These are phyloP conservation scores for Anolis carolinensis DNA, from an alignment of 2,113 vertebrate genomes.

Conservation along the genomic window DNA sequence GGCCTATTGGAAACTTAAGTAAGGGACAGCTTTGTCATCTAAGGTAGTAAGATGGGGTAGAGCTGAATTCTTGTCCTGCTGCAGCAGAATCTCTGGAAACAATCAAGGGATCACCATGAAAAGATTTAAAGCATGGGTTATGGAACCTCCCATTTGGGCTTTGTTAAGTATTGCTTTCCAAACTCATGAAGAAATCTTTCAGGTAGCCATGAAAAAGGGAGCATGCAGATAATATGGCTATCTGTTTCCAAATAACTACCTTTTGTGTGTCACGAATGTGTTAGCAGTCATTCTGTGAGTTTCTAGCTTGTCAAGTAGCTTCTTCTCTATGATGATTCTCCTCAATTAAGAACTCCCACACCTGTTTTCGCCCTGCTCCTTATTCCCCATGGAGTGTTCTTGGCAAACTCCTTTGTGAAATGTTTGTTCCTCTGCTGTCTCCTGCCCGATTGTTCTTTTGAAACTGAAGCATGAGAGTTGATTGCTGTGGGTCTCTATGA, in stretches of 20 bases:
- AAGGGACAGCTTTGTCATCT: too few relatives aligned
- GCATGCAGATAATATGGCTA: constrained; percentile 2
- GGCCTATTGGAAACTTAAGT: too few relatives aligned
- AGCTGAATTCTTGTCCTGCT: background rate
- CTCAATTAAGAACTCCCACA: background rate
- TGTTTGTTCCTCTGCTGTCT: background rate
- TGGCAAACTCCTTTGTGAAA: background rate
- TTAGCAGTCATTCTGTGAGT: background rate
- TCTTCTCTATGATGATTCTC: background rate
- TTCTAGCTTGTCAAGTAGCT: background rate
- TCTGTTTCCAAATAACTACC: too few relatives aligned
- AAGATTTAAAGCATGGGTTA: background rate
- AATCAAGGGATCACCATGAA: background rate
- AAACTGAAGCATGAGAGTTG: background rate
- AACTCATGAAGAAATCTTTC: background rate
- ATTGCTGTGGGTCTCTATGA: constrained; percentile 17
- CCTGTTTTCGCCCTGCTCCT: background rate
- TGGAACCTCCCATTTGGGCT: background rate
- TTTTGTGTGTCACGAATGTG: background rate
- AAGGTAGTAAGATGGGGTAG: background rate
- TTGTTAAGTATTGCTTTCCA: background rate
- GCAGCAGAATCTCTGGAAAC: background rate
- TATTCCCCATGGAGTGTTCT: background rate
- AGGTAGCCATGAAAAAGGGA: constrained; percentile 1
- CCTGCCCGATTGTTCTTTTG: background rate